A percentile compares a stretch with the other conserved stretches of the same genome.
Evolutionary conservation across 2,113 vertebrate species (phyloP).

Genomic region (Callopanchax toddi): DNA sequence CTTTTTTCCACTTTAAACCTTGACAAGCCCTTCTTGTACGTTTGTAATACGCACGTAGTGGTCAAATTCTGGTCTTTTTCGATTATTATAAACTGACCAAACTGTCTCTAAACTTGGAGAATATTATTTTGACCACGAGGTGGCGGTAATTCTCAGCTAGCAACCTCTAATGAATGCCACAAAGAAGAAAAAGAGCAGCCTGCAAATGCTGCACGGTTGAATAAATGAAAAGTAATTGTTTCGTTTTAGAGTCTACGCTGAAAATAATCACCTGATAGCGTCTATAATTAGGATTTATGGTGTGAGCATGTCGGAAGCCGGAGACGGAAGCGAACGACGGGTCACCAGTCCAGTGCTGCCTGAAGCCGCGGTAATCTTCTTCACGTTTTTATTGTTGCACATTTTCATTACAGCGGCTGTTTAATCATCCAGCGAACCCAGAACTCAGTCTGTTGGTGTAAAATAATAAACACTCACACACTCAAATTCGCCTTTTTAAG

Average conservation of each 20-base stretch:
- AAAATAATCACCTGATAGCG: not conserved
- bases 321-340: constrained; percentile 30
- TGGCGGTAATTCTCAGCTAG: not conserved
- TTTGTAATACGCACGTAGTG: no score
- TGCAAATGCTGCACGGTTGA: not conserved
- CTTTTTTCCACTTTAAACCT: no score
- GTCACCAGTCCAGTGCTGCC: constrained; percentile 44
- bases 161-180: not conserved
- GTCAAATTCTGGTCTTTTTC: no score
- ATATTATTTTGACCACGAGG: no score
- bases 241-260: fast-evolving
- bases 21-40: no score
- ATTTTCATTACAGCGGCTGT: not conserved
- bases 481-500: no score
- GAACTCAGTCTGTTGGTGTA: not conserved
- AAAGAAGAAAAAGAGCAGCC: not conserved
- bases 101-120: no score
- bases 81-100: no score
- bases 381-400: not conserved
- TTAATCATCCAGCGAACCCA: not conserved
- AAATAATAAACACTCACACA: not conserved
- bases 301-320: constrained; percentile 56
- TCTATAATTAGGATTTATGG: not conserved
- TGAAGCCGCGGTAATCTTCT: constrained; percentile 56
- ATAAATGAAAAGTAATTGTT: not conserved